Base-by-base conservation (phyloP, 2,888 invertebrate genomes). In the Platycnemis pennipes region DNA sequence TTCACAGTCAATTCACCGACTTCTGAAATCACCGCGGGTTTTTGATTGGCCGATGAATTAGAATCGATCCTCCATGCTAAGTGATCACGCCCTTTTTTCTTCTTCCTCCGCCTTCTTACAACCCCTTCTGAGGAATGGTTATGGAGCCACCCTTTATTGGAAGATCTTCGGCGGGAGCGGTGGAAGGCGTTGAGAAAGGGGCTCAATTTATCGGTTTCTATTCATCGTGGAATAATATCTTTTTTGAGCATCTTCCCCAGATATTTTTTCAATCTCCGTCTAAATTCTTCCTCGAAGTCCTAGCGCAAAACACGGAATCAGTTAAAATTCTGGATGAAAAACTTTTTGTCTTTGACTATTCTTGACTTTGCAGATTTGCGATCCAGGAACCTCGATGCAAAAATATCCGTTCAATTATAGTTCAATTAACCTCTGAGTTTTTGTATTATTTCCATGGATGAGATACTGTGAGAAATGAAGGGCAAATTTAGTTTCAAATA, bases 71-170 rank as follows among this genome's bases (percentile, higher is more conserved):
- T 31, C 37, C 37, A 37, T 37, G 77, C 77, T 77, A 77, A 77
- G 77, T 37, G 77, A 77, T 77, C 77, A 37, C 37, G 26, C 63
- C 63, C 77, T 77, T 37, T 77, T 13, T n/a, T 8, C 26, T 11
- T 37, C 69, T 37, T 13, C n/a, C 77, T 77, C 77, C 77, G 16
- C 77, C 37, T 13, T 37, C 77, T 77, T 77, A 77, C 77, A 77
- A 77, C 77, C 26, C n/a, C 77, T 77, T 37, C 77, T 77, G 26
- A 77, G 11, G 63, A 77, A 37, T 2, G 37, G 77, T 37, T 77
- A 77, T 37, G 37, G 77, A 31, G 77, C 77, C 77, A 77, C 77
- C 77, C 31, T 77, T 77, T 77, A 77, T 77, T 77, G 77, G 77
- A 26, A 11, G 31, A 16, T 77, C 77, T 5, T 77, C 77, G 11